phyloP scores from a whole-genome alignment of 2,888 invertebrate genomes.

The Linyphia triangularis region DNA sequence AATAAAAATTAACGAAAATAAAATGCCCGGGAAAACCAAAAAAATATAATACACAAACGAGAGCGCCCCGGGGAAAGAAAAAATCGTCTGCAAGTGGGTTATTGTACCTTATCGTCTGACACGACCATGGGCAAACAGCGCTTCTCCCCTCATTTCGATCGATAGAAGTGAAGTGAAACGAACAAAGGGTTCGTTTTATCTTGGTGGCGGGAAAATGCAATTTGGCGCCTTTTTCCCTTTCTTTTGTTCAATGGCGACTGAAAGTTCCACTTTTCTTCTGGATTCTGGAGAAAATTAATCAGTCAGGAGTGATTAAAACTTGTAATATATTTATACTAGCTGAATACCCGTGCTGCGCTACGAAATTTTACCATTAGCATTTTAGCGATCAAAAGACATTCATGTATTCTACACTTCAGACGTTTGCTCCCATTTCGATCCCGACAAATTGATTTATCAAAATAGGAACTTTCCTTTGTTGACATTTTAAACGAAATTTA shows the following conservation, averaged over 20 bases:
- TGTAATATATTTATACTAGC: too few species aligned
- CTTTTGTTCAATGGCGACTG: not conserved
- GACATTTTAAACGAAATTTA: too few species aligned
- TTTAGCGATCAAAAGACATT: too few species aligned
- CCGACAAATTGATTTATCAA: too few species aligned
- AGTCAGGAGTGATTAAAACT: too few species aligned
- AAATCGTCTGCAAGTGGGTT: conserved; percentile 55
- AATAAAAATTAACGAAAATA: conserved; percentile 17
- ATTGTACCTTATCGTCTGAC: conserved; percentile 54
- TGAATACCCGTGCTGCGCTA: too few species aligned
- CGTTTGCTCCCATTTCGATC: too few species aligned
- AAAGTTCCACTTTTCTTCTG: not conserved
- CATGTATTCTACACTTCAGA: too few species aligned
- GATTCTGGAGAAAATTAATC: not conserved
- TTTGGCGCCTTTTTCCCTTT: not conserved
- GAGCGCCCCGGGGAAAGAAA: conserved; percentile 4
- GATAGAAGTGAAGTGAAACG: conserved; percentile 21
- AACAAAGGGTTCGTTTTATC: not conserved
- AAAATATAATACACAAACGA: conserved; percentile 26
- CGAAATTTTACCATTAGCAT: too few species aligned
- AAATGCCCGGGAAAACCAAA: conserved; percentile 7
- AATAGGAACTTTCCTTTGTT: too few species aligned
- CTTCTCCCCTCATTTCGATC: conserved; percentile 18
- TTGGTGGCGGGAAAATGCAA: conserved; percentile 5
- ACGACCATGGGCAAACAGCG: not conserved